phyloP scores from a whole-genome alignment of 2,888 invertebrate species.

The Melitaea athalia region DNA sequence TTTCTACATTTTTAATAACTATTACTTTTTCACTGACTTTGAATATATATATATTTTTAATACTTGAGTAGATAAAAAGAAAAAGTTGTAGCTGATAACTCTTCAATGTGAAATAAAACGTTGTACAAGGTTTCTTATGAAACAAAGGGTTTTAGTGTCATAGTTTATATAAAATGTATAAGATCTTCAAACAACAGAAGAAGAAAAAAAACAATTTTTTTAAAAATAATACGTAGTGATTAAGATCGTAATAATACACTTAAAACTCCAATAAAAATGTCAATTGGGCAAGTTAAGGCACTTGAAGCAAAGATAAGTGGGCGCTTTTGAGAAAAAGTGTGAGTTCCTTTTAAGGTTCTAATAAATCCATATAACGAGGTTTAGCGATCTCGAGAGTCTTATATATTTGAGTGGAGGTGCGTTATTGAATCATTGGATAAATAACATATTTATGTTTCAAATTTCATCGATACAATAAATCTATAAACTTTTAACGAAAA shows the following conservation, averaged over 20 bases:
- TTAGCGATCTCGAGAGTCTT: slow-evolving; percentile 22
- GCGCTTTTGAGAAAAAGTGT: slow-evolving; percentile 13
- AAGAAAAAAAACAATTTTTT: background rate
- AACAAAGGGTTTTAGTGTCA: background rate
- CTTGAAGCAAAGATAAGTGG: slow-evolving; percentile 17
- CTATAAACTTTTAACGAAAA: too few species aligned
- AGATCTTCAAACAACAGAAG: background rate
- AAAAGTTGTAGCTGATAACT: too few species aligned
- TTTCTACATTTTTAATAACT: too few species aligned
- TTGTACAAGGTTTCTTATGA: too few species aligned
- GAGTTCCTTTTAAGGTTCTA: slow-evolving; percentile 27
- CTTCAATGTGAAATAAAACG: too few species aligned
- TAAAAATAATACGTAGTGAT: background rate
- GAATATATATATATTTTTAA: too few species aligned
- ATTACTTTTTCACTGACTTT: too few species aligned
- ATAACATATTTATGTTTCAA: slow-evolving; percentile 4
- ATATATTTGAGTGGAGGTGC: slow-evolving; percentile 17
- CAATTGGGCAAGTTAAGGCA: slow-evolving; percentile 6
- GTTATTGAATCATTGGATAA: slow-evolving; percentile 9
- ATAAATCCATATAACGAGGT: slow-evolving; percentile 36
- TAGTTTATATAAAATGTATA: background rate
- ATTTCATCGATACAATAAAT: background rate
- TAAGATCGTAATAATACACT: background rate
- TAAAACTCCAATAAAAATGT: slow-evolving; percentile 2
- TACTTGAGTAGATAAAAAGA: too few species aligned